Conservation (phyloP, 2,888 invertebrate genomes). For the Osmoderma eremita region DNA sequence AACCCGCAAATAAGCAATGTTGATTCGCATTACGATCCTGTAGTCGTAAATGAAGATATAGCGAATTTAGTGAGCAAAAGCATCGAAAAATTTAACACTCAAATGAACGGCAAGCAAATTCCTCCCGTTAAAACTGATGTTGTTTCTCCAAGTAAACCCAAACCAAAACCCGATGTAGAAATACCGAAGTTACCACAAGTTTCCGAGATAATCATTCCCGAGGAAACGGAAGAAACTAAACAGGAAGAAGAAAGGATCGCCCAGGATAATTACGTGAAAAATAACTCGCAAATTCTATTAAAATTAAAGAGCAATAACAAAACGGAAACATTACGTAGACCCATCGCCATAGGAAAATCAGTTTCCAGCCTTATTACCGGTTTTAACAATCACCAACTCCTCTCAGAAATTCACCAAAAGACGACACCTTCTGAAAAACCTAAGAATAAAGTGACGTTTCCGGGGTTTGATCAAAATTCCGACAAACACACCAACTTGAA, state of each 20-base stretch:
- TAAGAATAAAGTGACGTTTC: constrained; percentile 57
- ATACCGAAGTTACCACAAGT: constrained; percentile 81
- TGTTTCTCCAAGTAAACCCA: constrained; percentile 43
- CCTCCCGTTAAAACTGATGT: constrained; percentile 52
- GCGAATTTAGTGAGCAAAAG: constrained; percentile 57
- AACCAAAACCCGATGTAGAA: constrained; percentile 67
- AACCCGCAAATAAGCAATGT: constrained; percentile 42
- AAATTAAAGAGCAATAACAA: constrained; percentile 58
- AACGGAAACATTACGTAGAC: constrained; percentile 60
- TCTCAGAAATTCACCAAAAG: constrained; percentile 68
- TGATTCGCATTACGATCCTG: constrained; percentile 47
- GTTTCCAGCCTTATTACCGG: constrained; percentile 67
- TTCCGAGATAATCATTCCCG: constrained; percentile 78
- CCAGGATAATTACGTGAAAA: constrained; percentile 63
- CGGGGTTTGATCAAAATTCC: constrained; percentile 62
- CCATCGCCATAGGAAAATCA: constrained; percentile 71
- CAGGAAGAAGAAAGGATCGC: constrained; percentile 56
- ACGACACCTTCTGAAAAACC: constrained; percentile 49
- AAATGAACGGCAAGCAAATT: constrained; percentile 52
- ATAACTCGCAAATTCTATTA: constrained; percentile 60
- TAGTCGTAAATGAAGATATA: constrained; percentile 46
- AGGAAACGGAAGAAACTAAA: constrained; percentile 64
- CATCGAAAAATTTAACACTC: constrained; percentile 59
- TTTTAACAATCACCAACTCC: constrained; percentile 64
- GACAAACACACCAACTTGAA: constrained; percentile 53